phyloP scores from a whole-genome alignment of 2,113 vertebrate species.

The Herpailurus yagouaroundi region DNA sequence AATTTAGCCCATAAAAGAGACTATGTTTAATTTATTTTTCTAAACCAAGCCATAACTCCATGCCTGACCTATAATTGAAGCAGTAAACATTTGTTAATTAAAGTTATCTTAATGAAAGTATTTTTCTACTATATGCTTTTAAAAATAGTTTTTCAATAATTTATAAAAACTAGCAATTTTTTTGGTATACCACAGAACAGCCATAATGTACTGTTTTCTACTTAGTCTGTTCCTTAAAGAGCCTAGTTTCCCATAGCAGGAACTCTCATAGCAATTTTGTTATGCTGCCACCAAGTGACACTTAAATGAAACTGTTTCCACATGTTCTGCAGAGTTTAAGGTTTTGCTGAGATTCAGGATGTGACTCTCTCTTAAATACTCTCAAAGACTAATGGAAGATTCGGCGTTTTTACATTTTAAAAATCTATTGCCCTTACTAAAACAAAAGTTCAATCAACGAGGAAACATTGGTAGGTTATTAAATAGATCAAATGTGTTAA shows the following conservation, averaged over 20 bases:
- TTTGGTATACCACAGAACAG: background rate
- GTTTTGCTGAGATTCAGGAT: background rate
- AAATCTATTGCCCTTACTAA: background rate
- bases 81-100: background rate
- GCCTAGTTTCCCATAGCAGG: background rate
- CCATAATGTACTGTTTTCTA: background rate
- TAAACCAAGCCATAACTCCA: background rate
- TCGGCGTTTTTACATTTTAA: background rate
- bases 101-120: background rate
- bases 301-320: background rate
- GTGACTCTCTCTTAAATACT: background rate
- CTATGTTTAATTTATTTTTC: background rate
- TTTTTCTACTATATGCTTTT: background rate
- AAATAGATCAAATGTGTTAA: background rate
- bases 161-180: background rate
- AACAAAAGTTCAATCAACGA: background rate
- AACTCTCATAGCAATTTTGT: slow-evolving; percentile 47
- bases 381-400: background rate
- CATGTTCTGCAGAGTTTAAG: background rate
- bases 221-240: background rate
- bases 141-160: background rate
- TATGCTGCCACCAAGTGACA: slow-evolving; percentile 70
- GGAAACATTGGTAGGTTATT: background rate
- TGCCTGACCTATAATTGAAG: background rate
- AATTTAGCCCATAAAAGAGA: background rate